phyloP scores from a whole-genome alignment of 2,797 vertebrate genomes.

The Benthosema pterotum region DNA sequence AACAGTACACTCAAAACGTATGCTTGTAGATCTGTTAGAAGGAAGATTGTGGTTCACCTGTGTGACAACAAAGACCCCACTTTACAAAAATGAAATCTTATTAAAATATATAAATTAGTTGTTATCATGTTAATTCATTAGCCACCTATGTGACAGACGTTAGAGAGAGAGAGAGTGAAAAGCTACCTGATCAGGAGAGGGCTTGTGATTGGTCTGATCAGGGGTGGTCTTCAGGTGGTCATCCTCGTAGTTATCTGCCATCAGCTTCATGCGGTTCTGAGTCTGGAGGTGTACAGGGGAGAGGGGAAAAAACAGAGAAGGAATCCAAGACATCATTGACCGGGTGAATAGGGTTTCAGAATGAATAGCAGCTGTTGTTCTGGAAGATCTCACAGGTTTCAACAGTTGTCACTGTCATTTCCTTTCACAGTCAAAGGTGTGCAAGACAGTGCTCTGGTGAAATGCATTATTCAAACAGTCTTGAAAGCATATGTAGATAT shows the following conservation, averaged over 20 bases:
- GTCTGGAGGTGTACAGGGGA: slow-evolving; percentile 78
- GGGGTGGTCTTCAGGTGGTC: slow-evolving; percentile 90
- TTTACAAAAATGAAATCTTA: too few relatives aligned
- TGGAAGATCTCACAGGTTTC: too few relatives aligned
- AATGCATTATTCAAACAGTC: too few relatives aligned
- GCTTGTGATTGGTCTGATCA: slow-evolving; percentile 93
- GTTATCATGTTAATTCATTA: not conserved
- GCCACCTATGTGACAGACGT: not conserved
- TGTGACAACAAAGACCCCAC: not conserved
- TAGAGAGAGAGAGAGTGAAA: not conserved
- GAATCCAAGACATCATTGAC: not conserved
- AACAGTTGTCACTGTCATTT: too few relatives aligned
- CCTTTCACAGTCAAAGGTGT: too few relatives aligned
- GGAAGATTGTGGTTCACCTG: slow-evolving; percentile 29
- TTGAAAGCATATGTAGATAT: too few relatives aligned
- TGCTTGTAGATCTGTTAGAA: slow-evolving; percentile 30
- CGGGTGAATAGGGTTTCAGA: too few relatives aligned
- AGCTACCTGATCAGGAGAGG: slow-evolving; percentile 96
- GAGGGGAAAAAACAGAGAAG: not conserved
- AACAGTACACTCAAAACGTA: slow-evolving; percentile 32
- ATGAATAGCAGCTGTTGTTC: too few relatives aligned
- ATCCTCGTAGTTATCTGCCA: slow-evolving; percentile 98
- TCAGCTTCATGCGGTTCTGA: slow-evolving; percentile 98
- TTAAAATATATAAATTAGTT: not conserved
- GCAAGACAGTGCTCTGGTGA: too few relatives aligned